Percentiles rank a stretch among this genome's conserved stretches.
Evolutionary conservation across 2,113 vertebrate species (phyloP).

Genomic region (Eidolon helvum): DNA sequence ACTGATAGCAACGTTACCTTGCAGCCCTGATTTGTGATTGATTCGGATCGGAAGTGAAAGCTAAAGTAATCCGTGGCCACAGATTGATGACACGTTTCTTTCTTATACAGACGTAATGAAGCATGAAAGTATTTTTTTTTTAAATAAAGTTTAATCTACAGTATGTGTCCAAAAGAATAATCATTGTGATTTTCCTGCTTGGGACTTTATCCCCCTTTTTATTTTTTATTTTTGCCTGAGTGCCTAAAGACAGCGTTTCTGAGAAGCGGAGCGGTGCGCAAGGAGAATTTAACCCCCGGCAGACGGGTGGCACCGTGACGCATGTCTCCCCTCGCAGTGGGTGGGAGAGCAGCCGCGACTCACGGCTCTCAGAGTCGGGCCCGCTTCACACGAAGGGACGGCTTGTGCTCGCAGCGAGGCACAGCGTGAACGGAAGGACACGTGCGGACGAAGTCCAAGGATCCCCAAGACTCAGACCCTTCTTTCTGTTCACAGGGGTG

Average conservation of each 20-base stretch:
- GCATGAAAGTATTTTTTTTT: not conserved
- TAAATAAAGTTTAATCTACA: not conserved
- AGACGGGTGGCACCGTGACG: constrained; percentile 69
- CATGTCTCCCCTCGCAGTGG: constrained; percentile 68
- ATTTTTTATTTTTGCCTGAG: not conserved
- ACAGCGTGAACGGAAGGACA: not conserved
- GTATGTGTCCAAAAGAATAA: constrained; percentile 41
- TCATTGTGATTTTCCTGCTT: constrained; percentile 21
- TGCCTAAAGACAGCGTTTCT: not conserved
- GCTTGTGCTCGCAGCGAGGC: constrained; percentile 71
- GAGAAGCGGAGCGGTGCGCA: constrained; percentile 16
- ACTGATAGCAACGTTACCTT: not conserved
- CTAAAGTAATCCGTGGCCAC: not conserved
- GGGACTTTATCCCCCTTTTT: not conserved
- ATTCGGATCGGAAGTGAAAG: not conserved
- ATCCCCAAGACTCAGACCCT: constrained; percentile 56
- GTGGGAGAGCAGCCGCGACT: constrained; percentile 64
- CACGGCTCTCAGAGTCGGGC: constrained; percentile 64
- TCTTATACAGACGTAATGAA: not conserved
- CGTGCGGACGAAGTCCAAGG: constrained; percentile 32
- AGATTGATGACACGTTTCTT: not conserved
- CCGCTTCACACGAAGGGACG: constrained; percentile 73
- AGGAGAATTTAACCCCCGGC: constrained; percentile 66
- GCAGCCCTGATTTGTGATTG: not conserved
- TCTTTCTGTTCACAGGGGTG: constrained; percentile 88